A percentile compares a stretch with the other conserved stretches of the same genome.
Conservation (phyloP, 1,140 invertebrate species). For the Coelopa frigida region DNA sequence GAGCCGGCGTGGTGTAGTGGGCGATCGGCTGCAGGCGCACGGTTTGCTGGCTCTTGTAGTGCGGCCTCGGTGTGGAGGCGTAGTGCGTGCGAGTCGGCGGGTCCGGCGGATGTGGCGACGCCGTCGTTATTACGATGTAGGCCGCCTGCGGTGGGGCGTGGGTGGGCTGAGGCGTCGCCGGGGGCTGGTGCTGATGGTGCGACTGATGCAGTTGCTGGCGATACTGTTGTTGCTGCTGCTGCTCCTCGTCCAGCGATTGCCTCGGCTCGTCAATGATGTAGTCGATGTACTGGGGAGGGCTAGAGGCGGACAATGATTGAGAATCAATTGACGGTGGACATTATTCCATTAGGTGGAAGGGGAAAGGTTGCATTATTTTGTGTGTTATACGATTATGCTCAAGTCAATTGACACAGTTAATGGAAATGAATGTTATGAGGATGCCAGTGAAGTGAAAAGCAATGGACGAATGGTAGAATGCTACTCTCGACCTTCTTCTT, state of each 20-base stretch:
- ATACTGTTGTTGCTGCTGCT: slow-evolving; percentile 13
- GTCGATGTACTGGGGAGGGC: slow-evolving; percentile 29
- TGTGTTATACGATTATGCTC: no score
- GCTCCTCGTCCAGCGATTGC: slow-evolving; percentile 35
- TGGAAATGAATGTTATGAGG: no score
- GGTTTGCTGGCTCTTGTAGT: slow-evolving; percentile 13
- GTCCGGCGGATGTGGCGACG: not conserved
- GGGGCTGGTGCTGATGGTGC: slow-evolving; percentile 14
- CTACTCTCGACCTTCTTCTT: no score
- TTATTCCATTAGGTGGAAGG: no score
- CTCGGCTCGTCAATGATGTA: slow-evolving; percentile 36
- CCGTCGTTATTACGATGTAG: slow-evolving; percentile 11
- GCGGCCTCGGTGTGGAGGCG: slow-evolving; percentile 6
- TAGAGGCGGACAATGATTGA: no score
- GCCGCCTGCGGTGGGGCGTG: slow-evolving; percentile 9
- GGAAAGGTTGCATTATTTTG: no score
- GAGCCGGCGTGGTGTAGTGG: no score
- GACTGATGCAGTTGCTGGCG: slow-evolving; percentile 2
- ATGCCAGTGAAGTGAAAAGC: no score
- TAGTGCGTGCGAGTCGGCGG: slow-evolving; percentile 6
- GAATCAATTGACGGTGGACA: no score
- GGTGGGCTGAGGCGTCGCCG: not conserved
- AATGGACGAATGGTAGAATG: no score
- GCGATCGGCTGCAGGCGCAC: slow-evolving; percentile 13
- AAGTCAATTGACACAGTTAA: no score